These are phyloP conservation scores for Parnassius glacialis DNA, from an alignment of 2,888 invertebrate species.

Conservation along the genomic window DNA sequence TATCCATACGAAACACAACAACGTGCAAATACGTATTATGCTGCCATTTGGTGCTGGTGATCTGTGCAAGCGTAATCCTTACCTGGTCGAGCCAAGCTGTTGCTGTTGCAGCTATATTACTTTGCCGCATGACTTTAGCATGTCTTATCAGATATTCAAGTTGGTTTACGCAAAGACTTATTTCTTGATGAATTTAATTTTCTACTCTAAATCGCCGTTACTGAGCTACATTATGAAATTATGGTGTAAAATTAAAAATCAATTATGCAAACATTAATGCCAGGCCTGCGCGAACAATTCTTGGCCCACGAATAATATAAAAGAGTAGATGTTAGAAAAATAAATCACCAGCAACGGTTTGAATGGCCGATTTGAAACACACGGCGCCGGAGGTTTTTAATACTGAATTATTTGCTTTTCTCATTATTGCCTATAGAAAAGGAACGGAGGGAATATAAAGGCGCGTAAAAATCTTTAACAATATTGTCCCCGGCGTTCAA, in stretches of 20 bases:
- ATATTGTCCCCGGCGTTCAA: constrained; percentile 70
- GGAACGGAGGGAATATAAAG: constrained; percentile 29
- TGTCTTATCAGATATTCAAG: too few relatives aligned
- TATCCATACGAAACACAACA: too few relatives aligned
- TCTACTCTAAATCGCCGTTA: too few relatives aligned
- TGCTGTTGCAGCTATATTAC: too few relatives aligned
- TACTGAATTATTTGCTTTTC: constrained; percentile 27
- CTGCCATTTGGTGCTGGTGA: too few relatives aligned
- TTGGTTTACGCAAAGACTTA: too few relatives aligned
- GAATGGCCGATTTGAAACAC: constrained; percentile 21
- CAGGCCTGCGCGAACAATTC: not conserved
- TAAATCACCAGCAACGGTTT: constrained; percentile 17
- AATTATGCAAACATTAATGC: constrained; percentile 3
- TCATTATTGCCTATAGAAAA: constrained; percentile 33
- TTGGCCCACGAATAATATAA: constrained; percentile 3
- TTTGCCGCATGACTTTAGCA: too few relatives aligned
- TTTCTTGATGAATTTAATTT: too few relatives aligned
- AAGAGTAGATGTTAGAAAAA: constrained; percentile 14
- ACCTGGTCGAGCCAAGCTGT: too few relatives aligned
- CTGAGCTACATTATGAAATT: not conserved
- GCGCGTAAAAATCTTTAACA: constrained; percentile 58
- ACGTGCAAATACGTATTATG: too few relatives aligned
- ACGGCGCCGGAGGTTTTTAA: constrained; percentile 16
- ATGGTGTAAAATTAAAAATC: constrained; percentile 16
- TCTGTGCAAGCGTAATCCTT: too few relatives aligned